Conservation (phyloP, 2,888 invertebrate species). For the Galerucella pusilla region DNA sequence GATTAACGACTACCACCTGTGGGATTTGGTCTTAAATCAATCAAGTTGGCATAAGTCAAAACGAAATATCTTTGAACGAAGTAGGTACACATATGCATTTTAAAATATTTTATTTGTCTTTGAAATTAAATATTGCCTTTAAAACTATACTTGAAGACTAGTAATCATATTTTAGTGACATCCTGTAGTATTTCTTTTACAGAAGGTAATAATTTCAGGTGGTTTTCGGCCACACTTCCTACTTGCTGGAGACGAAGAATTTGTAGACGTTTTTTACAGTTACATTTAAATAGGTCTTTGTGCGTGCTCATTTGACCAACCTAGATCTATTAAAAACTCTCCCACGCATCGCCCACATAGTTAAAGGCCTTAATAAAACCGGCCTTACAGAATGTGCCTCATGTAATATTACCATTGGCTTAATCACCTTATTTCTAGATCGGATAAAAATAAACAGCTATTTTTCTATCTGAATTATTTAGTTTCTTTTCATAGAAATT, state of each 20-base stretch:
- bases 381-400: conserved; percentile 4
- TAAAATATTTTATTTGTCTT: no score
- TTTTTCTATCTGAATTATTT: background rate
- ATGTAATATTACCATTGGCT: background rate
- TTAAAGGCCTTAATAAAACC: conserved; percentile 24
- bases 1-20: no score
- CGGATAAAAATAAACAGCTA: background rate
- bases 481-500: background rate
- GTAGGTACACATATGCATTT: no score
- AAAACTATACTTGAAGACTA: background rate
- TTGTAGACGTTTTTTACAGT: conserved; percentile 10
- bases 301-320: conserved; percentile 37
- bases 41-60: no score
- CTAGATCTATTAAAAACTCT: conserved; percentile 38
- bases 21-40: no score
- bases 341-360: conserved; percentile 35
- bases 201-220: background rate
- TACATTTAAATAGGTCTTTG: conserved; percentile 26
- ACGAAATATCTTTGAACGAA: no score
- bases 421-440: background rate
- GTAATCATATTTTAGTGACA: background rate
- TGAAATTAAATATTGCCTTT: background rate
- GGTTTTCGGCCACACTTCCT: background rate
- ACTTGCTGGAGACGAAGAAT: conserved; percentile 4
- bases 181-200: background rate